A percentile compares a stretch with the other conserved stretches of the same genome.
phyloP scores from a whole-genome alignment of 2,113 vertebrate species.

The Cygnus atratus region DNA sequence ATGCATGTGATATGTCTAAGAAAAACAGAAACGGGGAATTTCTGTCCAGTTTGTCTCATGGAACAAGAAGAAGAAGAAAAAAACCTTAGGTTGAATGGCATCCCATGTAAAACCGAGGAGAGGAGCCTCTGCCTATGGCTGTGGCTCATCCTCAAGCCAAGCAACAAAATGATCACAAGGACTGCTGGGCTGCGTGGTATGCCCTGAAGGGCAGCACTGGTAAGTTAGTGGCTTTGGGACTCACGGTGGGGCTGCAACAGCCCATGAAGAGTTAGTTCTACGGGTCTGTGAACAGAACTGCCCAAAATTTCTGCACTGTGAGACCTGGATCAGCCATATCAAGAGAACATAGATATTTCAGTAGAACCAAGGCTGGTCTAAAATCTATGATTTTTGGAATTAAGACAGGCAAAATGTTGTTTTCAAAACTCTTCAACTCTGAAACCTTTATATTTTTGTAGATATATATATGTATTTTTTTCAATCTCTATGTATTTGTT shows the following conservation, averaged over 20 bases:
- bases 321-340: neutral
- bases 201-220: constrained; percentile 77
- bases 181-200: neutral
- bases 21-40: neutral
- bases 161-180: neutral
- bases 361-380: neutral
- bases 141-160: neutral
- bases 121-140: neutral
- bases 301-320: neutral
- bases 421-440: neutral
- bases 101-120: neutral
- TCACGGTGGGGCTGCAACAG: constrained; percentile 71
- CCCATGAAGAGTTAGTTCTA: neutral
- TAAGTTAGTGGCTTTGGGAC: constrained; percentile 81
- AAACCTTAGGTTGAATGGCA: neutral
- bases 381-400: neutral
- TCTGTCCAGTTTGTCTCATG: neutral
- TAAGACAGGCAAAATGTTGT: no score
- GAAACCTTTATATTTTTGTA: neutral
- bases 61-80: neutral
- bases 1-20: no score
- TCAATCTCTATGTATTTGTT: neutral
- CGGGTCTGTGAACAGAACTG: neutral
- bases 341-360: neutral
- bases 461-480: neutral